Percentiles rank a stretch among this genome's conserved stretches.
These are phyloP conservation scores for Pterocles orientalis DNA, from an alignment of 2,113 vertebrate genomes.

Conservation along the genomic window DNA sequence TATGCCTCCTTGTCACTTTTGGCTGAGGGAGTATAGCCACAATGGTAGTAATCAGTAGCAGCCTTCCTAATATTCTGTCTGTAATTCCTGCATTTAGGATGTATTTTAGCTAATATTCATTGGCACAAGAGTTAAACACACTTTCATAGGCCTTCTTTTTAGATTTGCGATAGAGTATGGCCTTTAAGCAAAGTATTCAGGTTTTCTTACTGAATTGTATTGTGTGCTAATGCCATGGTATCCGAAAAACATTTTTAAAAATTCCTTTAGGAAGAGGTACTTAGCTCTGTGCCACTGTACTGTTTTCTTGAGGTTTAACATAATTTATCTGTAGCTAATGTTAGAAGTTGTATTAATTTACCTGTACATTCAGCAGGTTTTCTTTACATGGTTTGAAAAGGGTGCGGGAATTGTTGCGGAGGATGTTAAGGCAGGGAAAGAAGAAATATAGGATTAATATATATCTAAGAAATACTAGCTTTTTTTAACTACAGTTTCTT, in stretches of 20 bases:
- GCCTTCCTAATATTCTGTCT: not conserved
- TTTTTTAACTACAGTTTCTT: not conserved
- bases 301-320: not conserved
- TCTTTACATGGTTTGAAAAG: not conserved
- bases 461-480: not conserved
- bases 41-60: not conserved
- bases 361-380: not conserved
- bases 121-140: not conserved
- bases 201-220: not conserved
- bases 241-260: not conserved
- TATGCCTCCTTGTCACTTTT: not conserved
- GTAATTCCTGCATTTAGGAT: not conserved
- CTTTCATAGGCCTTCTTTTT: not conserved
- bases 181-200: constrained; percentile 2
- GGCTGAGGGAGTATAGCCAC: not conserved
- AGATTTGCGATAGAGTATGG: not conserved
- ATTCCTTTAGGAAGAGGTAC: not conserved
- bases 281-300: not conserved
- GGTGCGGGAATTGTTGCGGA: not conserved
- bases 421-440: not conserved
- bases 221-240: not conserved
- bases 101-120: not conserved
- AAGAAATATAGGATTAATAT: not conserved
- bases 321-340: not conserved
- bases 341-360: not conserved